A percentile compares a stretch with the other conserved stretches of the same genome.
Conservation (phyloP, 30 jellyfish, hydroid and myxozoan genomes). For the Aurelia aurita complex sp. Pacific region DNA sequence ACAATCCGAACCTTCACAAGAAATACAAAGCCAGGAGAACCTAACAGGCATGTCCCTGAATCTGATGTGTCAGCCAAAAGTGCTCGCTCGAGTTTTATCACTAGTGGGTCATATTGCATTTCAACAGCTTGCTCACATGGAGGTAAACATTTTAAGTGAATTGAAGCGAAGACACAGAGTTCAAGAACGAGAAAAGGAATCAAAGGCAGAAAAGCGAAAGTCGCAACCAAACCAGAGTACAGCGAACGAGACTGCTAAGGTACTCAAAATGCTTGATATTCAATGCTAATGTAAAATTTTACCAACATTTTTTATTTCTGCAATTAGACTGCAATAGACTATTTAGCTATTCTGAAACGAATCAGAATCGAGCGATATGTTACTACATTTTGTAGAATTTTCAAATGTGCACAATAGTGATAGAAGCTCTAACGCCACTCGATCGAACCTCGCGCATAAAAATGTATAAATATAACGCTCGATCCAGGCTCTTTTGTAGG, state of each 20-base stretch:
- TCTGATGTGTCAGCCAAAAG: slow-evolving; percentile 61
- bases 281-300: too few relatives aligned
- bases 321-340: too few relatives aligned
- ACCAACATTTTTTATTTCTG: too few relatives aligned
- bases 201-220: slow-evolving; percentile 32
- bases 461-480: too few relatives aligned
- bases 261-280: background rate
- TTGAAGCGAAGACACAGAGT: slow-evolving; percentile 89
- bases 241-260: slow-evolving; percentile 32
- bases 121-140: slow-evolving; percentile 87
- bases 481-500: too few relatives aligned
- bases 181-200: slow-evolving; percentile 84
- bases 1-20: background rate
- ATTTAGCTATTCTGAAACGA: too few relatives aligned
- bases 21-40: background rate
- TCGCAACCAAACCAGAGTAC: slow-evolving; percentile 26
- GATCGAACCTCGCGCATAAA: too few relatives aligned
- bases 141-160: slow-evolving; percentile 81
- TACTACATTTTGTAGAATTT: too few relatives aligned
- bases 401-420: too few relatives aligned
- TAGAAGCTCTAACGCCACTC: too few relatives aligned
- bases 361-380: too few relatives aligned
- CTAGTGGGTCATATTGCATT: slow-evolving; percentile 92
- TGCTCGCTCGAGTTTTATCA: slow-evolving; percentile 86
- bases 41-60: background rate